Base-by-base conservation (phyloP, 2,888 invertebrate genomes). In the Xestobium rufovillosum region DNA sequence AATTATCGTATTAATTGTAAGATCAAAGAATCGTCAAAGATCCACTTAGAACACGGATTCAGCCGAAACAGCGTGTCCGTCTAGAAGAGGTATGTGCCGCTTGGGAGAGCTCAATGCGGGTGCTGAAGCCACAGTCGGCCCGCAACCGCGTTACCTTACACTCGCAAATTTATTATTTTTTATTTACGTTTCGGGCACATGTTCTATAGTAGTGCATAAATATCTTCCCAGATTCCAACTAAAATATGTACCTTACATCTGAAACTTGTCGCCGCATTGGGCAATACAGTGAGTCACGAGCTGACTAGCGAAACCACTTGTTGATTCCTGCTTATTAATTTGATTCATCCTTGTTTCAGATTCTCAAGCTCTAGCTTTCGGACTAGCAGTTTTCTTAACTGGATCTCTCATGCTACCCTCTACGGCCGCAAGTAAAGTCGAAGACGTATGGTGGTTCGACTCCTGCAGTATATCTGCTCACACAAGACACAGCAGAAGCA, bases 121-220 rank as follows among this genome's bases (percentile, higher is more conserved):
- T n/a, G 48, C 44, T 49, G 47, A 38, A 42, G 43, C 44, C 44
- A 39, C 52, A 54, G 53, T 54, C 52, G 50, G 47, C 41, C 47
- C 43, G 47, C 49, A 50, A 47, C 51, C 53, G 55, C 48, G 51
- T 44, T 51, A 53, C 52, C 48, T 53, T 45, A 45, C 47, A 49
- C 51, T n/a, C n/a, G n/a, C n/a, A n/a, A n/a, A n/a, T n/a, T n/a
- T n/a, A n/a, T n/a, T n/a, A n/a, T n/a, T n/a, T n/a, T n/a, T n/a
- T n/a, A n/a, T n/a, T n/a, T n/a, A n/a, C n/a, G n/a, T n/a, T n/a
- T n/a, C n/a, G n/a, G n/a, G n/a, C n/a, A n/a, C n/a, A n/a, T n/a
- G n/a, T n/a, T n/a, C n/a, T n/a, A n/a, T n/a, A n/a, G n/a, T n/a
- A n/a, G n/a, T n/a, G n/a, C n/a, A n/a, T n/a, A n/a, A n/a, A n/a